Evolutionary conservation across 2,113 vertebrate species (phyloP).

Genomic region (Canis aureus): DNA sequence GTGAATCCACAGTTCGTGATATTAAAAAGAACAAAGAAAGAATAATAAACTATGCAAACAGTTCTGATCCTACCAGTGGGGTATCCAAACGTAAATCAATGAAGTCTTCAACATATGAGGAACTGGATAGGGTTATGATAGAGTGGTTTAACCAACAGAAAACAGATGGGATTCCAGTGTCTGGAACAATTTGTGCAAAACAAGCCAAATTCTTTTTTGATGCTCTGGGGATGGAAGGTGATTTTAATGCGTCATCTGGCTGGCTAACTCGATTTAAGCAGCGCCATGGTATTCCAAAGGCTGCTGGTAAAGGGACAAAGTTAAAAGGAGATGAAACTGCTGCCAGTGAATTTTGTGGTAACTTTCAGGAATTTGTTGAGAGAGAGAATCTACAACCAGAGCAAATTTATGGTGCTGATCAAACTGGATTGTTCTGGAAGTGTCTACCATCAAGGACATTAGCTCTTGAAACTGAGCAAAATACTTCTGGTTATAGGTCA

Average conservation of each 20-base stretch:
- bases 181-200: conserved; percentile 80
- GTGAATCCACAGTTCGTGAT: conserved; percentile 82
- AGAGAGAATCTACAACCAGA: conserved; percentile 81
- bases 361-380: conserved; percentile 80
- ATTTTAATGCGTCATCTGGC: conserved; percentile 83
- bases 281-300: conserved; percentile 82
- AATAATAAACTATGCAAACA: conserved; percentile 83
- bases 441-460: conserved; percentile 79
- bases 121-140: conserved; percentile 84
- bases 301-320: conserved; percentile 78
- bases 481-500: conserved; percentile 73
- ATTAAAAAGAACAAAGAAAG: conserved; percentile 84
- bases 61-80: conserved; percentile 80
- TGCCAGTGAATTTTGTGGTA: conserved; percentile 79
- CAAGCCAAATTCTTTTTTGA: conserved; percentile 84
- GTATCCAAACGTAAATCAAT: conserved; percentile 82
- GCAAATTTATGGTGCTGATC: conserved; percentile 83
- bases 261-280: conserved; percentile 84
- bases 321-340: conserved; percentile 82
- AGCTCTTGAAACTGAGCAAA: conserved; percentile 70
- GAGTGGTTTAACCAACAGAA: conserved; percentile 85
- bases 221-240: conserved; percentile 83
- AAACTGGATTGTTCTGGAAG: conserved; percentile 83
- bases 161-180: conserved; percentile 80
- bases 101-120: conserved; percentile 83